Base-by-base conservation (phyloP, 2,888 invertebrate genomes). In the Dynastes maya region DNA sequence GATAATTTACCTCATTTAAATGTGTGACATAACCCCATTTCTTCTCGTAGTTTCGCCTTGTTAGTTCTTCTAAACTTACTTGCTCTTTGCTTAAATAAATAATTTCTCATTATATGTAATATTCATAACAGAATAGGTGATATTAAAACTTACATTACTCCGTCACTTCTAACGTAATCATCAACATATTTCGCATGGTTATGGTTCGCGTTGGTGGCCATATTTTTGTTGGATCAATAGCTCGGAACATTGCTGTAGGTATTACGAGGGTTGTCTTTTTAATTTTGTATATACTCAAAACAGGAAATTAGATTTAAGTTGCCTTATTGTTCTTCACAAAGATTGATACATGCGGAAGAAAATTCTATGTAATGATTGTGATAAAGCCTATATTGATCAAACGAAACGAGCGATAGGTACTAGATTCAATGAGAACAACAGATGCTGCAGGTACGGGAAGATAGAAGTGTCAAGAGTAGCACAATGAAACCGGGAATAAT, bases 21-120 rank as follows among this genome's bases (percentile, higher is more conserved):
- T 16, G 53, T 5, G 85, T 84, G 81, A 85, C 82, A 79, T 87
- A 88, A 22, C 85, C 85, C 89, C 89, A 89, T 82, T 86, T 88
- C 16, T 76, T 71, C 6, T 83, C 79, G 86, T 87, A 89, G 11
- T 83, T 82, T 63, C 80, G 83, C 22, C 85, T 82, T 0, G 88
- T 85, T 78, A 83, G 81, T 27, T 86, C 84, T 82, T 89, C 87
- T 27, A 85, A 80, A 22, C 78, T 67, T 51, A 86, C 85, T 82
- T 86, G 85, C 58, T 87, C 86, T 82, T 87, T 88, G 68, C 89
- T 89, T 82, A 72, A 84, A 82, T 9, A 65, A 68, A 65, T 76
- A 72, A 64, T 27, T 45, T 2, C 32, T 5, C 4, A 32, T 32
- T 32, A 5, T 32, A 32, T 5, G 32, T 32, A 32, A 45, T 11